Evolutionary conservation across 2,797 vertebrate genomes (phyloP).

Genomic region (Emydoidea blandingii): DNA sequence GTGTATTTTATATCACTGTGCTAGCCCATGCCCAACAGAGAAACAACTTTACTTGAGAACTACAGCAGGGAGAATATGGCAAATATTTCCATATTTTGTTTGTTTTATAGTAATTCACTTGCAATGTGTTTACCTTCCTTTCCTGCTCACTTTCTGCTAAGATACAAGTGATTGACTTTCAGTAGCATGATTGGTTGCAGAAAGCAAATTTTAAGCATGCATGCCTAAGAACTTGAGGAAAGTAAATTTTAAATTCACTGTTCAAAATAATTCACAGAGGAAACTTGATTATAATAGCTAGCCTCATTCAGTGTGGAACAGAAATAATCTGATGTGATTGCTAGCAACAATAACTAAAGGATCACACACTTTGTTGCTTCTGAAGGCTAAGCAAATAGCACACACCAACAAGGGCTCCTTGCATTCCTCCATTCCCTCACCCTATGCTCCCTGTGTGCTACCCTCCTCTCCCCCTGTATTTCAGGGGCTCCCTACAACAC

Average conservation of each 20-base stretch:
- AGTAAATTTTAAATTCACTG: conserved; percentile 22
- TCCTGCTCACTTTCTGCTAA: neutral
- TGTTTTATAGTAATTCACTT: neutral
- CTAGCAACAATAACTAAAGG: neutral
- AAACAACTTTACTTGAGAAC: neutral
- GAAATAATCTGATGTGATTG: neutral
- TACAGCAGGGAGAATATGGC: neutral
- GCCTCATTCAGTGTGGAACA: neutral
- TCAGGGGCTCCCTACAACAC: neutral
- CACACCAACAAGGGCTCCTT: accelerated
- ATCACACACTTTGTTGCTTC: neutral
- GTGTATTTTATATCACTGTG: neutral
- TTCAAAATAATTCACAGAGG: neutral
- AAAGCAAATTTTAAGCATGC: neutral
- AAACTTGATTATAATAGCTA: conserved; percentile 11
- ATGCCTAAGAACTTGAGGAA: neutral
- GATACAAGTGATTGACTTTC: neutral
- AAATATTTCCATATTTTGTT: conserved; percentile 2
- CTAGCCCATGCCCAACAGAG: neutral
- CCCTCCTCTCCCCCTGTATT: accelerated
- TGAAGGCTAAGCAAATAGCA: neutral
- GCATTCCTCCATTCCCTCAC: neutral
- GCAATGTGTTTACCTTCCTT: conserved; percentile 9
- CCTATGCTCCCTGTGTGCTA: neutral
- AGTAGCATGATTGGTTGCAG: neutral